A percentile compares a stretch with the other conserved stretches of the same genome.
Conservation (phyloP, 1,140 invertebrate genomes). For the Drosophila ercepeae region DNA sequence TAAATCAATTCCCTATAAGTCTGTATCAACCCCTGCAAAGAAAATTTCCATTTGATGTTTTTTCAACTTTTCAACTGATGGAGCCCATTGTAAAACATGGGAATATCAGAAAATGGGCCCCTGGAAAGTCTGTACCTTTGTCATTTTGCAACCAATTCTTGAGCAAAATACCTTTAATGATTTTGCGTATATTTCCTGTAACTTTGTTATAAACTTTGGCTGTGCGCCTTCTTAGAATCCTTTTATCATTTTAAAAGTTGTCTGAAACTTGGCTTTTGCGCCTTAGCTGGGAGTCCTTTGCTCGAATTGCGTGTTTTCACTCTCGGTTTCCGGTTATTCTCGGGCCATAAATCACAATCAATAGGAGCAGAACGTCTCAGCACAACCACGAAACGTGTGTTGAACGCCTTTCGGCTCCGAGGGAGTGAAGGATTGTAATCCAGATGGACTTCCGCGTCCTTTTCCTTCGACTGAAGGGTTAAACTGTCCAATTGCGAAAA, state of each 20-base stretch:
- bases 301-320: slow-evolving; percentile 17
- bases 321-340: slow-evolving; percentile 64
- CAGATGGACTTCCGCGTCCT: slow-evolving; percentile 55
- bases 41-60: no score
- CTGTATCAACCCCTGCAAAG: neutral
- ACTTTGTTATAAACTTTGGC: neutral
- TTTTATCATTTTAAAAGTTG: neutral
- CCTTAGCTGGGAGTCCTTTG: neutral
- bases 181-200: no score
- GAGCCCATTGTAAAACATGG: no score
- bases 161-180: no score
- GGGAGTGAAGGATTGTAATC: slow-evolving; percentile 23
- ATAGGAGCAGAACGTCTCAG: slow-evolving; percentile 27
- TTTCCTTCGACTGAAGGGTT: slow-evolving; percentile 66
- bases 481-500: slow-evolving; percentile 74
- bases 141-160: no score
- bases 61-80: no score
- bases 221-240: neutral
- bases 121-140: no score
- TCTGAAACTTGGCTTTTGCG: slow-evolving; percentile 6
- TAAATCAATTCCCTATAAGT: neutral
- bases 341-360: slow-evolving; percentile 72
- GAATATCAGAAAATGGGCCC: no score
- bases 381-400: slow-evolving; percentile 46
- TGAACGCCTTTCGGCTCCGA: slow-evolving; percentile 27